Base-by-base conservation (phyloP, 2,888 invertebrate genomes). In the Cheilosia impressa region DNA sequence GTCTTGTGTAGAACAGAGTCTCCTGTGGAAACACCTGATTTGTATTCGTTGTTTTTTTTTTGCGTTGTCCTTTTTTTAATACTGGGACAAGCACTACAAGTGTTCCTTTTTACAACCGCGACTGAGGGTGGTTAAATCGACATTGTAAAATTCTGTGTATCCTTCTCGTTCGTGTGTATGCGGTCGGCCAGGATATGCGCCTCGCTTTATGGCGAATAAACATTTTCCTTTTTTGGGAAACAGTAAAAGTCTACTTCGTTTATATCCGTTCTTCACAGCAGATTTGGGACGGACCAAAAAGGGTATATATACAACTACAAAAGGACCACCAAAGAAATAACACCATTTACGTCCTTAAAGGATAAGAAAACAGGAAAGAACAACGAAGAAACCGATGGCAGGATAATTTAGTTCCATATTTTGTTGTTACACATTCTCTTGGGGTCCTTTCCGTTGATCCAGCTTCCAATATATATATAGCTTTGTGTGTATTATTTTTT, bases 391-490 rank as follows among this genome's bases (percentile, higher is more conserved):
- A 63, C 69, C 65, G 65, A 71, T 65, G 75, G 75, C 53, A 79
- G 80, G 75, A 84, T 84, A 80, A 75, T 84, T 84, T 80, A 75
- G 84, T 80, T 76, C 53, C 79, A 84, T 79, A 84, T 84, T 84
- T 84, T 79, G 79, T 69, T 75, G 75, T 73, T 65, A 76, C 79
- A 84, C 69, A 75, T 84, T 75, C 69, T 71, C 58, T 68, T 31
- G 13, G 43, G 47, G 24, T 71, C 50, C 62, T 77, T 68, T 22
- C 43, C 52, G 57, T 68, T 75, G 73, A 79, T 79, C 75, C 73
- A 69, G 79, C 83, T 75, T 84, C 79, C 80, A 79, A 60, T 69
- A 73, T 57, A 55, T 41, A 19, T 41, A 47, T 47, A 31, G 10
- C 2, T 6, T 0, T 7, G 0, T 41, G 24, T 43, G 19, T 7